Conservation (phyloP, 2,113 vertebrate species). For the Rhizomys pruinosus region DNA sequence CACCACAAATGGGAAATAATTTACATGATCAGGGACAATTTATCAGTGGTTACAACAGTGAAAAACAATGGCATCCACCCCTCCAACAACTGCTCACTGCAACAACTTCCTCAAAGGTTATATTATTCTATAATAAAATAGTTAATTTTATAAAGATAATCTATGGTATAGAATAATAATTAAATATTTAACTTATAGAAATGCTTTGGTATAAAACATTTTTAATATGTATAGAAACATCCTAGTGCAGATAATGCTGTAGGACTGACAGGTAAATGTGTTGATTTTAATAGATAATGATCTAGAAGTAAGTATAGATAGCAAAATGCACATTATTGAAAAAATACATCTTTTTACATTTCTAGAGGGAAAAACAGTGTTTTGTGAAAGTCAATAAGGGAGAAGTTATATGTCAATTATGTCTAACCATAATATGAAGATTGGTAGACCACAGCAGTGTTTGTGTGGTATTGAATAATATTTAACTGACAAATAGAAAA, state of each 20-base stretch:
- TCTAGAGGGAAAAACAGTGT: background rate
- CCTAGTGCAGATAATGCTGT: background rate
- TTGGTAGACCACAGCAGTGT: background rate
- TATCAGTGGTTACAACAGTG: background rate
- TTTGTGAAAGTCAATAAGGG: background rate
- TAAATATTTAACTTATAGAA: slow-evolving; percentile 22
- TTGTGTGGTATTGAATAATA: background rate
- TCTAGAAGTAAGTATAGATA: background rate
- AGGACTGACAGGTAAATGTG: background rate
- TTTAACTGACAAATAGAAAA: background rate
- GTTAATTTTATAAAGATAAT: background rate
- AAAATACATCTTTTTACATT: background rate
- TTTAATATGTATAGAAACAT: background rate
- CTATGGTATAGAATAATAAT: background rate
- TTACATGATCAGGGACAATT: background rate
- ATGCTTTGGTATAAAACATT: background rate
- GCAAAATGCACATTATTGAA: background rate
- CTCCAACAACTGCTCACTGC: background rate
- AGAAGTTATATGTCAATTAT: background rate
- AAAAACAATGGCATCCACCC: background rate
- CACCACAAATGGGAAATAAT: too few species aligned
- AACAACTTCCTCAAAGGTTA: background rate
- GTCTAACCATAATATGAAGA: background rate
- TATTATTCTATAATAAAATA: background rate
- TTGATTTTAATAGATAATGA: background rate